Conservation (phyloP, 2,888 invertebrate genomes). For the Noctua janthina region DNA sequence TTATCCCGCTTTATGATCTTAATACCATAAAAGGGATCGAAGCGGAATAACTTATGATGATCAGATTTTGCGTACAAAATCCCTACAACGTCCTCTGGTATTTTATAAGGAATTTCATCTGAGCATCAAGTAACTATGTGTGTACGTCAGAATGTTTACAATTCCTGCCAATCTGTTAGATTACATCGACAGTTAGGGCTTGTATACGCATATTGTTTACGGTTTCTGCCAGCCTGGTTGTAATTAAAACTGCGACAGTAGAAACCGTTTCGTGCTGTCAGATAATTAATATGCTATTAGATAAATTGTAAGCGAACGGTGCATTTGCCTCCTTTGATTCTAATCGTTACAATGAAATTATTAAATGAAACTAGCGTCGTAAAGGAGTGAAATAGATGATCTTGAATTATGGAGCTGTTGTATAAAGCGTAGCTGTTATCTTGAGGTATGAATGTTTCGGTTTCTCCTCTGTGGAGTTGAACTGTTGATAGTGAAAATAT, state of each 20-base stretch:
- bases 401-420: slow-evolving; percentile 26
- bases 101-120: slow-evolving; percentile 41
- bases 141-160: slow-evolving; percentile 33
- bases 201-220: slow-evolving; percentile 44
- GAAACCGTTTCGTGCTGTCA: slow-evolving; percentile 37
- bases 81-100: slow-evolving; percentile 37
- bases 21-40: slow-evolving; percentile 67
- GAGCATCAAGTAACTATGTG: slow-evolving; percentile 17
- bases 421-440: slow-evolving; percentile 10
- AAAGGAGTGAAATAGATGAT: slow-evolving; percentile 30
- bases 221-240: slow-evolving; percentile 18
- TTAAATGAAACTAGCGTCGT: slow-evolving; percentile 43
- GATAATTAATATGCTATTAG: slow-evolving; percentile 47
- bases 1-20: slow-evolving; percentile 68
- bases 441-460: not conserved
- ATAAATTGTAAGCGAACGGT: slow-evolving; percentile 51
- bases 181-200: slow-evolving; percentile 29
- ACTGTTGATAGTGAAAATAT: not conserved
- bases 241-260: slow-evolving; percentile 44
- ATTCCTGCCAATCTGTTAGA: slow-evolving; percentile 40
- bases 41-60: slow-evolving; percentile 67
- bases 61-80: slow-evolving; percentile 66
- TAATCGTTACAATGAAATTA: slow-evolving; percentile 48
- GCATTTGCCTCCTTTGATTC: slow-evolving; percentile 44
- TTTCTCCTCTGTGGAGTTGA: slow-evolving; percentile 6